Conservation (phyloP, 1,140 invertebrate species). For the Charaxes varanes region DNA sequence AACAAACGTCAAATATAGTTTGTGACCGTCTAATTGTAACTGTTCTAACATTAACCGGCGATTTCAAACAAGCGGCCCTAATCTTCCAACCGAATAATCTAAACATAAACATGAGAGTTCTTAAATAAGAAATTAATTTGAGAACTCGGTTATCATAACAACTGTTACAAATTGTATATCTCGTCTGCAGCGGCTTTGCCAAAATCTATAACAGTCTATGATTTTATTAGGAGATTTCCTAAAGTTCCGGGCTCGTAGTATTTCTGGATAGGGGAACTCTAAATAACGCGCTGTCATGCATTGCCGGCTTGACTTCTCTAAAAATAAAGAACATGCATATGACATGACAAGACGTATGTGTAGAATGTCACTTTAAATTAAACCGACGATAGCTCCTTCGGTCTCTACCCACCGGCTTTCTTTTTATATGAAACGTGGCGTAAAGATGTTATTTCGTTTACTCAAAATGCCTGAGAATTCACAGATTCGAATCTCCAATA, state of each 20-base stretch:
- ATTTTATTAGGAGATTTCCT: constrained; percentile 31
- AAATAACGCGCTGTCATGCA: constrained; percentile 25
- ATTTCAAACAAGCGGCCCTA: too few species aligned
- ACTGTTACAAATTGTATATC: constrained; percentile 15
- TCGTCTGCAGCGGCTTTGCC: constrained; percentile 20
- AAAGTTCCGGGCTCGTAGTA: constrained; percentile 25
- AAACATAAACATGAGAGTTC: not conserved
- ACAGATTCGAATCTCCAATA: too few species aligned
- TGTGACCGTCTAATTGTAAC: too few species aligned
- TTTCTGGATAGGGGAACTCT: constrained; percentile 26
- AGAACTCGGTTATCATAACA: constrained; percentile 10
- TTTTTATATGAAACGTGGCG: too few species aligned
- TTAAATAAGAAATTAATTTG: too few species aligned
- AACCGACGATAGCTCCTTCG: constrained; percentile 4
- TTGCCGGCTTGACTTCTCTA: constrained; percentile 23
- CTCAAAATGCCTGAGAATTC: too few species aligned
- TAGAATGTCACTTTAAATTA: constrained; percentile 20
- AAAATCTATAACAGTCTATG: constrained; percentile 31
- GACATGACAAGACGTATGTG: constrained; percentile 20
- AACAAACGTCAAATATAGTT: too few species aligned
- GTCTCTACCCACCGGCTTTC: too few species aligned
- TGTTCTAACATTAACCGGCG: too few species aligned
- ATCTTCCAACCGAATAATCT: not conserved
- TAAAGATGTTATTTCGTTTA: too few species aligned
- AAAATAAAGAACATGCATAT: constrained; percentile 23